Conservation (phyloP, 2,113 vertebrate species). For the Grallaria varia region DNA sequence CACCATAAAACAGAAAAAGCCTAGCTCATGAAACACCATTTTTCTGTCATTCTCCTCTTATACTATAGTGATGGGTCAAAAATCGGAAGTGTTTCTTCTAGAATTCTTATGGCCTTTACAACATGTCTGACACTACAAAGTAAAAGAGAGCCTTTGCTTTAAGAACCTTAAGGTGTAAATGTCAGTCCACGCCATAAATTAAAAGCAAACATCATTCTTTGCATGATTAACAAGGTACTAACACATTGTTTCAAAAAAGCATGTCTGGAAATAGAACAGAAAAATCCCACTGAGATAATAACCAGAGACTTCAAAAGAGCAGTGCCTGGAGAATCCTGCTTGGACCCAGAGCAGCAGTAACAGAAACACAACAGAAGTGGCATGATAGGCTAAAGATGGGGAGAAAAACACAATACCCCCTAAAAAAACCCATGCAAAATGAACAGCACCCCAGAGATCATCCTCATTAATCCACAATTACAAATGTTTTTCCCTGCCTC, state of each 20-base stretch:
- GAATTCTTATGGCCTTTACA: background rate
- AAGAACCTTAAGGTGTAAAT: background rate
- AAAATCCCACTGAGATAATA: background rate
- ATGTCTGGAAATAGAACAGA: background rate
- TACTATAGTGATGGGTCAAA: background rate
- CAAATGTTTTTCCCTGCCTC: background rate
- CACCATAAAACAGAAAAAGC: conserved; percentile 1
- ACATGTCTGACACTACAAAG: background rate
- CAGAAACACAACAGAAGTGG: background rate
- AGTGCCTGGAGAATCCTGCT: background rate
- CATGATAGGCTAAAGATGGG: background rate
- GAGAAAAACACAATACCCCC: background rate
- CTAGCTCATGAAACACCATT: background rate
- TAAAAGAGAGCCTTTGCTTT: background rate
- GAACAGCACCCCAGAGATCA: background rate
- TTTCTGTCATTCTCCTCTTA: background rate
- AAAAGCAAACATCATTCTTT: background rate
- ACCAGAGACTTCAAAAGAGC: background rate
- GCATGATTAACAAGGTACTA: background rate
- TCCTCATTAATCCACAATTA: background rate
- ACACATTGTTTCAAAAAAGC: background rate
- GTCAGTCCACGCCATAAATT: background rate
- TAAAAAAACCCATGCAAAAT: background rate
- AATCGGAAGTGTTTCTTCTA: background rate
- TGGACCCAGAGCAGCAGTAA: background rate